These are phyloP conservation scores for Sibirionetta formosa DNA, from an alignment of 2,797 vertebrate species.

Conservation along the genomic window DNA sequence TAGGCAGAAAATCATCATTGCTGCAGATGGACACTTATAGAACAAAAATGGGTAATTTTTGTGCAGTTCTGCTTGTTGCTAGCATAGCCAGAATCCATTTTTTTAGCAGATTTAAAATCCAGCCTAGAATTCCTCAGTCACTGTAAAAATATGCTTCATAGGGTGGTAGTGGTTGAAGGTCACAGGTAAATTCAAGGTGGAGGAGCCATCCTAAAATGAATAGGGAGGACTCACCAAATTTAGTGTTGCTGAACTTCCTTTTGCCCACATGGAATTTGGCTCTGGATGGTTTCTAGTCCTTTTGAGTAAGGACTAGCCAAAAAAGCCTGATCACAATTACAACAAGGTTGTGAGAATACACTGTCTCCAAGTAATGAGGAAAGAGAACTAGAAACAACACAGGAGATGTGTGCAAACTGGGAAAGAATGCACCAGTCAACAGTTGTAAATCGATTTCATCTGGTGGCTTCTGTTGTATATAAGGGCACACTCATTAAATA, in stretches of 20 bases:
- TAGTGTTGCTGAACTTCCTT: neutral
- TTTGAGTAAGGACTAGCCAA: neutral
- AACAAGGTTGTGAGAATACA: neutral
- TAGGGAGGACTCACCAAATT: neutral
- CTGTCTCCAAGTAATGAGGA: neutral
- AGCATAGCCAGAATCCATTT: conserved; percentile 16
- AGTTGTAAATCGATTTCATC: neutral
- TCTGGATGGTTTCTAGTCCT: neutral
- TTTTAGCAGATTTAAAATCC: conserved; percentile 1
- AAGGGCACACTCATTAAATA: neutral
- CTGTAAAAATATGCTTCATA: neutral
- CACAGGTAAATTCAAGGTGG: neutral
- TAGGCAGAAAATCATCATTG: conserved; percentile 60
- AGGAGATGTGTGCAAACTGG: neutral
- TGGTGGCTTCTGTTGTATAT: neutral
- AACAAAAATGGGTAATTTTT: conserved; percentile 67
- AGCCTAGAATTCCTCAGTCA: conserved; percentile 4
- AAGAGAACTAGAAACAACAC: neutral
- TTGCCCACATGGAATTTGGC: neutral
- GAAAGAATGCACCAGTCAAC: neutral
- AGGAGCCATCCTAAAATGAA: neutral
- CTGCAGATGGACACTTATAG: conserved; percentile 74
- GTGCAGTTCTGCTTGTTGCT: neutral
- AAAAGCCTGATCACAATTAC: neutral
- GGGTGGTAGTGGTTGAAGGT: neutral